These are phyloP conservation scores for Plutella xylostella DNA, from an alignment of 2,888 invertebrate genomes.

Conservation along the genomic window DNA sequence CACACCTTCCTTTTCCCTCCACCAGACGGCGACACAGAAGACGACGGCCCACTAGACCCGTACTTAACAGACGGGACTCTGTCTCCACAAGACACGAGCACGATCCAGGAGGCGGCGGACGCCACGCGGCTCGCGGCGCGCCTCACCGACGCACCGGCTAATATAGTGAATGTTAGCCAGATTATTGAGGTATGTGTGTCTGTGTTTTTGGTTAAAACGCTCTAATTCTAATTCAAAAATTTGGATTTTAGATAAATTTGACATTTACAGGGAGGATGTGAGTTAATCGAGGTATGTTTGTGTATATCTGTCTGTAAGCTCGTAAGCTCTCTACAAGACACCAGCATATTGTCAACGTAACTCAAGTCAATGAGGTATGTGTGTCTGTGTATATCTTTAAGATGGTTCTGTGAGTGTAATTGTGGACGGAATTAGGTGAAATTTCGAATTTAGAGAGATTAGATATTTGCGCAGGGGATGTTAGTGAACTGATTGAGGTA, in stretches of 20 bases:
- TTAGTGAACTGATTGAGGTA: too few species aligned
- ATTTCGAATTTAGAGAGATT: too few species aligned
- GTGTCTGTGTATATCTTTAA: neutral
- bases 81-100: slow-evolving; percentile 59
- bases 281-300: too few species aligned
- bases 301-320: too few species aligned
- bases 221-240: neutral
- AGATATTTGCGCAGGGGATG: too few species aligned
- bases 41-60: slow-evolving; percentile 30
- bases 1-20: neutral
- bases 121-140: slow-evolving; percentile 80
- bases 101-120: slow-evolving; percentile 69
- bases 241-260: too few species aligned
- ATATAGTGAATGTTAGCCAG: slow-evolving; percentile 83
- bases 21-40: slow-evolving; percentile 34
- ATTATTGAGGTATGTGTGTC: slow-evolving; percentile 73
- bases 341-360: slow-evolving; percentile 80
- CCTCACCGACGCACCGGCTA: slow-evolving; percentile 89
- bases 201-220: neutral
- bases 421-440: neutral
- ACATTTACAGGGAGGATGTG: too few species aligned
- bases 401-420: neutral
- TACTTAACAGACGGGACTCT: slow-evolving; percentile 35
- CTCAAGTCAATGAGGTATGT: slow-evolving; percentile 73
- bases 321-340: slow-evolving; percentile 62